phyloP scores from a whole-genome alignment of 1,140 invertebrate species.

The Lineus longissimus region DNA sequence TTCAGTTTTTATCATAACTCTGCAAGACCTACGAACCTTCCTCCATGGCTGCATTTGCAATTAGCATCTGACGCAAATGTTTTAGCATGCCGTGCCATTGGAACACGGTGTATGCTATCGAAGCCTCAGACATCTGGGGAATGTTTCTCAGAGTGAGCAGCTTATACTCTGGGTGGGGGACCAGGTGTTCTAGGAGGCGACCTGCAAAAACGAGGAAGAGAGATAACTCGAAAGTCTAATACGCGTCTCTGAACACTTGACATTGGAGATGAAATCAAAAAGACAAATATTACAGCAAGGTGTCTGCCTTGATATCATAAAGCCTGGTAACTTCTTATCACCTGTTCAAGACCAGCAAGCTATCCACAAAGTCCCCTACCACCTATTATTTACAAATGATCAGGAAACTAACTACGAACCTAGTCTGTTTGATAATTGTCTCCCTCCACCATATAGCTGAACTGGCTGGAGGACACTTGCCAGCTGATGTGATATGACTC shows the following conservation, averaged over 20 bases:
- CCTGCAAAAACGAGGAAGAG: slow-evolving; percentile 38
- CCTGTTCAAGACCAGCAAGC: slow-evolving; percentile 49
- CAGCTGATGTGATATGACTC: slow-evolving; percentile 48
- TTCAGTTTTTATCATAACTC: not conserved
- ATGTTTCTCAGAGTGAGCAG: slow-evolving; percentile 46
- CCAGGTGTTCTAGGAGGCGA: slow-evolving; percentile 41
- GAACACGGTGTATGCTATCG: slow-evolving; percentile 44
- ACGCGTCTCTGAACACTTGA: too few species aligned
- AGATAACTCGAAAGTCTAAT: too few species aligned
- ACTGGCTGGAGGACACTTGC: slow-evolving; percentile 46
- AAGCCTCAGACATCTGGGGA: slow-evolving; percentile 47
- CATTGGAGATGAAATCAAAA: too few species aligned
- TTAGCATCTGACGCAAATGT: slow-evolving; percentile 51
- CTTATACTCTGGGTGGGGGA: slow-evolving; percentile 48
- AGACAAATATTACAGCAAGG: too few species aligned
- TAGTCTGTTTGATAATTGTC: too few species aligned
- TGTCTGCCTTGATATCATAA: slow-evolving; percentile 26
- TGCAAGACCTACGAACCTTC: slow-evolving; percentile 38
- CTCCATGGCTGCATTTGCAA: slow-evolving; percentile 48
- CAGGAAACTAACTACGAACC: too few species aligned
- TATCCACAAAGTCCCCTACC: slow-evolving; percentile 51
- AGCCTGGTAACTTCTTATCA: slow-evolving; percentile 46
- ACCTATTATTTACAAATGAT: slow-evolving; percentile 20
- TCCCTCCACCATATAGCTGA: not conserved
- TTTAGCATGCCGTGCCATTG: slow-evolving; percentile 51